Percentiles rank a stretch among this genome's conserved stretches.
These are phyloP conservation scores for Belonocnema kinseyi DNA, from an alignment of 1,140 invertebrate species.

Conservation along the genomic window DNA sequence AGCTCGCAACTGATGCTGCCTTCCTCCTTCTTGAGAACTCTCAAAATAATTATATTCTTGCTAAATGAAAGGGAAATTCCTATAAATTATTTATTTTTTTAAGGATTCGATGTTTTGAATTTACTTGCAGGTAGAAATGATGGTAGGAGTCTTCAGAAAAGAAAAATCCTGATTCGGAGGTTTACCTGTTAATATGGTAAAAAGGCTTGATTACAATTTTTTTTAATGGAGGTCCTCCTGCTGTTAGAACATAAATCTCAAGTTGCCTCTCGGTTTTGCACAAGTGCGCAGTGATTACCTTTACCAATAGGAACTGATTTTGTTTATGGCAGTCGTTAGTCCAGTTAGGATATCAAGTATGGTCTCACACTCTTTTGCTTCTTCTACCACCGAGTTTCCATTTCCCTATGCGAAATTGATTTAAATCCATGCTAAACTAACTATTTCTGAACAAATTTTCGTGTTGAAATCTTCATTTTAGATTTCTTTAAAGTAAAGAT, in stretches of 20 bases:
- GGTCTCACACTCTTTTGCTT: conserved; percentile 19
- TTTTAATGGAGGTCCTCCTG: conserved; percentile 12
- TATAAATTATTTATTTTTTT: too few relatives aligned
- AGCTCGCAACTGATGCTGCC: background rate
- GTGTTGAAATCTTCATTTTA: too few relatives aligned
- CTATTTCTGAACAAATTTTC: too few relatives aligned
- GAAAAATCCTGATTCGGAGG: background rate
- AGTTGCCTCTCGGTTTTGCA: conserved; percentile 10
- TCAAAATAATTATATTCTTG: background rate
- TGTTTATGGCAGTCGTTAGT: conserved; percentile 27
- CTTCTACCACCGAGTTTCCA: conserved; percentile 23
- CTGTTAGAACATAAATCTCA: conserved; percentile 21
- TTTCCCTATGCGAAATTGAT: conserved; percentile 1
- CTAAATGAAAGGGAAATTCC: background rate
- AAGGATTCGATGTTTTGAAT: too few relatives aligned
- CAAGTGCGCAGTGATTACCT: conserved; percentile 22
- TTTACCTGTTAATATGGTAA: conserved; percentile 15
- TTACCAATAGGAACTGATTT: conserved; percentile 30
- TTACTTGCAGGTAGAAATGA: background rate
- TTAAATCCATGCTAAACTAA: background rate
- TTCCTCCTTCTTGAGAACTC: background rate
- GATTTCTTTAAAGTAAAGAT: too few relatives aligned
- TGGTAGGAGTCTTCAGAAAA: background rate
- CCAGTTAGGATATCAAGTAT: conserved; percentile 26
- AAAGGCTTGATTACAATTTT: background rate